Conservation (phyloP, 2,888 invertebrate genomes). For the Pegoplata infirma region DNA sequence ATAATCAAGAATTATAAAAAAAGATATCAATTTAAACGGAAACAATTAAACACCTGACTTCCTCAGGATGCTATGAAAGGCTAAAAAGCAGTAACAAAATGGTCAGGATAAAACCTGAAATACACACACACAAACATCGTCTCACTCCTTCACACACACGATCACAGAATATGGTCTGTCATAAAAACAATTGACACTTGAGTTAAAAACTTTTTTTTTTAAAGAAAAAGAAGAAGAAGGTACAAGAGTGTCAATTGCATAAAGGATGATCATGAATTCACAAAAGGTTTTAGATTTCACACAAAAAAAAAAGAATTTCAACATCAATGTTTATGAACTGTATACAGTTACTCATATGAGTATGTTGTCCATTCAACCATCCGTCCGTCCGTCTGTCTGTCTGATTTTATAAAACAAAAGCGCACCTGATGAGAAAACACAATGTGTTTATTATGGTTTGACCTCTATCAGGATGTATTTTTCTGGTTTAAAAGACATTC, state of each 20-base stretch:
- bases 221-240: too few species aligned
- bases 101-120: conserved; percentile 35
- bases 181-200: conserved; percentile 45
- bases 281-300: conserved; percentile 75
- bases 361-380: too few species aligned
- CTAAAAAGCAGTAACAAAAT: conserved; percentile 13
- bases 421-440: conserved; percentile 76
- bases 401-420: conserved; percentile 39
- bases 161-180: not conserved
- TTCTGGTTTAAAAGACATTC: conserved; percentile 15
- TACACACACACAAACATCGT: conserved; percentile 11
- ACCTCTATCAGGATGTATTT: conserved; percentile 75
- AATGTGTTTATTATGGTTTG: conserved; percentile 69
- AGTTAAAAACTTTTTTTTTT: conserved; percentile 10
- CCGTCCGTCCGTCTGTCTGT: conserved; percentile 18
- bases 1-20: not conserved
- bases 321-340: conserved; percentile 42
- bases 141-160: conserved; percentile 20
- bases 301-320: conserved; percentile 45
- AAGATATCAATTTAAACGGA: conserved; percentile 69
- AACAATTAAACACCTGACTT: conserved; percentile 77
- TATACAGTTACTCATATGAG: too few species aligned
- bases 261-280: conserved; percentile 69
- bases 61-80: conserved; percentile 73
- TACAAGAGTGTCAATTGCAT: conserved; percentile 53